phyloP scores from a whole-genome alignment of 2,113 vertebrate genomes.

The Redunca redunca region DNA sequence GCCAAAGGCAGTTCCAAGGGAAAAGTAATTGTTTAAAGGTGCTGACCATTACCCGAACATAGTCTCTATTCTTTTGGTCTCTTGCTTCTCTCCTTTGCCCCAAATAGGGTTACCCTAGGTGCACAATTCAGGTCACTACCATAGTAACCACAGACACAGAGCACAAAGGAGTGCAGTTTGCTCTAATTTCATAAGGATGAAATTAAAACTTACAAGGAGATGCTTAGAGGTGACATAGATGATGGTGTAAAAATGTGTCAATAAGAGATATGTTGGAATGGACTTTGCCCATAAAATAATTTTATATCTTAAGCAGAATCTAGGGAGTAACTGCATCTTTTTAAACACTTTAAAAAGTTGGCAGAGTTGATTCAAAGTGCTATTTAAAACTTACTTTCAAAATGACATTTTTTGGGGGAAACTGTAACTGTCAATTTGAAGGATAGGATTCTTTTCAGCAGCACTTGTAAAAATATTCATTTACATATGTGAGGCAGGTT shows the following conservation, averaged over 20 bases:
- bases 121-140: neutral
- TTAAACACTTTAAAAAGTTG: constrained; percentile 4
- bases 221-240: neutral
- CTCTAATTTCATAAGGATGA: neutral
- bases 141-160: neutral
- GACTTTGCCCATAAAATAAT: neutral
- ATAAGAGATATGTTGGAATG: neutral
- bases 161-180: neutral
- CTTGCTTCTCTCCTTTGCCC: neutral
- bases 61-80: neutral
- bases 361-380: constrained; percentile 13
- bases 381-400: constrained; percentile 41
- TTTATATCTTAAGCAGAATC: neutral
- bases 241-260: neutral
- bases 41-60: neutral
- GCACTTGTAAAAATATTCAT: constrained; percentile 46
- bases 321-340: neutral
- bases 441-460: constrained; percentile 52
- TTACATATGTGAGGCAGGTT: constrained; percentile 52
- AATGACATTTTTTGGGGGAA: constrained; percentile 30
- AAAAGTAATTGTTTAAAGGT: constrained; percentile 31
- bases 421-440: constrained; percentile 60
- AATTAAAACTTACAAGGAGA: neutral
- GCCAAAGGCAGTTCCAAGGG: neutral
- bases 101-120: neutral